Conservation (phyloP, 2,797 vertebrate genomes). For the Protosalanx chinensis region DNA sequence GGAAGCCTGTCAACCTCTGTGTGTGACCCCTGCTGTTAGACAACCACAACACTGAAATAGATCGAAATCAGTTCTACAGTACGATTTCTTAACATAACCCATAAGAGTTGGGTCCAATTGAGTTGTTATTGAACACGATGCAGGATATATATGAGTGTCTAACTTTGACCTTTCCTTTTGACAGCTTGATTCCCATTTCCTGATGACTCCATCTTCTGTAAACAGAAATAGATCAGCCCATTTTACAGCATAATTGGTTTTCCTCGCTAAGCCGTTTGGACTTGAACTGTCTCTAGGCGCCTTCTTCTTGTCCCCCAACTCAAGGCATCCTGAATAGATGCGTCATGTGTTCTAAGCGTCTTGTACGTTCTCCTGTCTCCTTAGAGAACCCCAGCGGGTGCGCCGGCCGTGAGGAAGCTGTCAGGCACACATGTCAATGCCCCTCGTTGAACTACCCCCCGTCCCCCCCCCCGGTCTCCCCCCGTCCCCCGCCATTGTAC, state of each 20-base stretch:
- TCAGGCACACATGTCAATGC: constrained; percentile 74
- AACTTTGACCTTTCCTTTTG: not conserved
- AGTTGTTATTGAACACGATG: not conserved
- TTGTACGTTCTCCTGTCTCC: constrained; percentile 53
- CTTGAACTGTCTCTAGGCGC: not conserved
- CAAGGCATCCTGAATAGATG: constrained; percentile 49
- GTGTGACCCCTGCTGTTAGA: constrained; percentile 27
- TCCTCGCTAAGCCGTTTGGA: not conserved
- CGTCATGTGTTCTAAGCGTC: constrained; percentile 37
- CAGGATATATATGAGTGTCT: not conserved
- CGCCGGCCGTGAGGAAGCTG: constrained; percentile 60
- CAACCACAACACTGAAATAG: constrained; percentile 15
- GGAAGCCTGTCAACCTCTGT: constrained; percentile 15
- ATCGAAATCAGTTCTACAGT: no score
- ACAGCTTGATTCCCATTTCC: not conserved
- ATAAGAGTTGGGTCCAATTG: not conserved
- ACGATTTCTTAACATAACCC: no score
- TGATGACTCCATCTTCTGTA: not conserved
- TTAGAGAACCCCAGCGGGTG: constrained; percentile 59
- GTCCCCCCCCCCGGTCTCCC: constrained; percentile 21
- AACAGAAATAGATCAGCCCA: not conserved
- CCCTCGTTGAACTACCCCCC: constrained; percentile 61
- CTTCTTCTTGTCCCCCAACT: constrained; percentile 9
- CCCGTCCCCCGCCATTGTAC: constrained; percentile 43
- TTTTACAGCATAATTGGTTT: not conserved